phyloP scores from a whole-genome alignment of 2,797 vertebrate species.

The Delichon dasypus region DNA sequence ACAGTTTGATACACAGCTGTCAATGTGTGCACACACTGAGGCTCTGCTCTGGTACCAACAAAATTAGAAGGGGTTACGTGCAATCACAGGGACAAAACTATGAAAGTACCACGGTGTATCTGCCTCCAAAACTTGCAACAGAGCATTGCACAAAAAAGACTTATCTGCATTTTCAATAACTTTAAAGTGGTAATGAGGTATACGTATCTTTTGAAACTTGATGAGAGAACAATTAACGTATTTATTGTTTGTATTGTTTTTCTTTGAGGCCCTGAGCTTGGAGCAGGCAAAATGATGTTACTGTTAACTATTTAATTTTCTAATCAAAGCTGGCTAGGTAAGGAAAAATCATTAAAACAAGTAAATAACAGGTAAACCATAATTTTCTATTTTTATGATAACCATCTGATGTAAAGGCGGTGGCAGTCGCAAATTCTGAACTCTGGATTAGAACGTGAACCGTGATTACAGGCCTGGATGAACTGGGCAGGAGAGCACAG shows the following conservation, averaged over 20 bases:
- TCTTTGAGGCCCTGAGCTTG: neutral
- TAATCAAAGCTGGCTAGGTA: neutral
- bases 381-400: neutral
- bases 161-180: neutral
- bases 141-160: neutral
- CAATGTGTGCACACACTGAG: neutral
- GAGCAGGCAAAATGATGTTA: neutral
- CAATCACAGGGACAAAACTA: neutral
- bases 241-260: neutral
- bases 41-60: neutral
- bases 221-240: neutral
- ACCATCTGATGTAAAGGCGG: neutral
- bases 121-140: neutral
- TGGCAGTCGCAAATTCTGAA: neutral
- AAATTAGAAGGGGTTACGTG: neutral
- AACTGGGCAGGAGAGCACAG: neutral
- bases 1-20: neutral
- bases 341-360: neutral
- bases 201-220: neutral
- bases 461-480: rapidly evolving
- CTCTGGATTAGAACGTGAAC: neutral
- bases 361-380: neutral
- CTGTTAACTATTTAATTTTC: neutral
- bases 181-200: neutral
- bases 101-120: neutral